Conservation (phyloP, 2,113 vertebrate genomes). For the Microcebus murinus region DNA sequence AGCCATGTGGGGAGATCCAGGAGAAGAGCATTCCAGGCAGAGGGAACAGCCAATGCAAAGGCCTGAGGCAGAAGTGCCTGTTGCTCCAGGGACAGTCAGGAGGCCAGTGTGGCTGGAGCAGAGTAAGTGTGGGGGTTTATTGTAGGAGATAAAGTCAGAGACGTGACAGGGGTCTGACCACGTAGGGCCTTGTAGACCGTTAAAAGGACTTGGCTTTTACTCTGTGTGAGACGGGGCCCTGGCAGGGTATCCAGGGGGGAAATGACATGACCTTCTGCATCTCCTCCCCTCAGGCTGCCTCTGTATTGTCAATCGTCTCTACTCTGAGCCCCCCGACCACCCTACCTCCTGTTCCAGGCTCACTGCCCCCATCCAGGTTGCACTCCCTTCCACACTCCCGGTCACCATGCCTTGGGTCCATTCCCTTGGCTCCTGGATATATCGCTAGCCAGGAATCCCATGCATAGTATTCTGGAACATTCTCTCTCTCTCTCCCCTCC, state of each 20-base stretch:
- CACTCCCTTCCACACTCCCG: rapidly evolving
- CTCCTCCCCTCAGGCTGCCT: neutral
- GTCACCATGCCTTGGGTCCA: neutral
- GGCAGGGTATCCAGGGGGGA: neutral
- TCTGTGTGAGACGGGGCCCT: neutral
- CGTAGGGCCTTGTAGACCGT: neutral
- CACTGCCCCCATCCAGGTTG: neutral
- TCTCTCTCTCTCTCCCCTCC: no score
- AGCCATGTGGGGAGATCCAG: neutral
- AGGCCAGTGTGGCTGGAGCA: neutral
- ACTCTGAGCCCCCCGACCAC: neutral
- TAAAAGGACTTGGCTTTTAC: neutral
- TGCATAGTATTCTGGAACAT: neutral
- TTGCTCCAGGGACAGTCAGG: neutral
- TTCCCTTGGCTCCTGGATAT: neutral
- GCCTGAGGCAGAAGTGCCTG: neutral
- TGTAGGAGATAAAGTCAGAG: neutral
- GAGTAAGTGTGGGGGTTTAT: no score
- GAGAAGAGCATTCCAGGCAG: neutral
- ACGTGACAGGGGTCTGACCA: neutral
- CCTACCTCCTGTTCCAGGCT: neutral
- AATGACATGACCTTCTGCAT: neutral
- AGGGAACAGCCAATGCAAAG: neutral
- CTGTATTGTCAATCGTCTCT: neutral
- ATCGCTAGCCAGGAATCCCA: neutral